Evolutionary conservation across 1,140 invertebrate species (phyloP), one percentile per base, ranked within the genome.

Genomic region (Macrosteles quadrilineatus): DNA sequence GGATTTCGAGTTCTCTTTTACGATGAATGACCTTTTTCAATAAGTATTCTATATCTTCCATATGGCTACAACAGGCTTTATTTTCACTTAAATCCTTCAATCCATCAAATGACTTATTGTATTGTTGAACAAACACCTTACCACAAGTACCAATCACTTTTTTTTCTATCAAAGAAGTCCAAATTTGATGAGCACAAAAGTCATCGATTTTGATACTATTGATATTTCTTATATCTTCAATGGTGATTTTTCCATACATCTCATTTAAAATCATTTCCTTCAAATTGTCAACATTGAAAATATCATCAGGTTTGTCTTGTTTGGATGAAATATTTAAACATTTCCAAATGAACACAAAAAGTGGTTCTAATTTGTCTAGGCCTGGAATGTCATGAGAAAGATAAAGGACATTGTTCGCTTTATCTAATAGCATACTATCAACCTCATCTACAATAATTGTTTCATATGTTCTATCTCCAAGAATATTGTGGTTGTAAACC

Each of bases 381-480:
- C 74, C 76, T 21, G 78, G 72, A 14, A 79, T 68, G 43, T 77
- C 75, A 6, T 76, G 73, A 0, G 78, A 79, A 63, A 81, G 71
- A 59, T 79, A 78, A 0, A 79, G 69, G n/a, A 80, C 76, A 62
- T 78, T 76, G 21, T 75, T 75, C 1, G 77, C 79, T 50, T 79
- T 79, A 63, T 81, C 80, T 0, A 81, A 73, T 21, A 80, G 66
- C 79, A 81, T 78, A 30, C 77, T 80, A 50, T 81, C 80, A 4
- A 81, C 78, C 67, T 81, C 80, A 68, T 81, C 80, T 11, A 81
- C 67, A 11, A 80, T 77, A 0, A 79, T 70, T 36, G 74, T 75
- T 19, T 71, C 70, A 64, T 77, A 77, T 17, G 65, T 70, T 43
- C 74, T 74, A 53, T 75, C 72, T 21, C 74, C 73, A 14, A 74